phyloP scores from a whole-genome alignment of 2,888 invertebrate genomes.

The Unio delphinus region DNA sequence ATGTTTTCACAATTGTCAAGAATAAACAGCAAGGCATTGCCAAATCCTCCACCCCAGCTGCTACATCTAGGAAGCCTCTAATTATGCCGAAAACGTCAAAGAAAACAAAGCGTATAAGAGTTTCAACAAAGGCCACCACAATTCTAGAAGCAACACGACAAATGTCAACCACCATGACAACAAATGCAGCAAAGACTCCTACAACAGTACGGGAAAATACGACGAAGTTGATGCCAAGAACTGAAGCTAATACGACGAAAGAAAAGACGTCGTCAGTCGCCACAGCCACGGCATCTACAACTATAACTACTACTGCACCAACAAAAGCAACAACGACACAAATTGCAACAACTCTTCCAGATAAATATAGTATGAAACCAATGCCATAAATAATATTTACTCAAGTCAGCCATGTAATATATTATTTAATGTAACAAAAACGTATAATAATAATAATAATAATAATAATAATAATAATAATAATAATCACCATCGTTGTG shows the following conservation, averaged over 20 bases:
- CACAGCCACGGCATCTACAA: conserved; percentile 1
- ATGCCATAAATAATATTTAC: too few species aligned
- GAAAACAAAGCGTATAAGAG: not conserved
- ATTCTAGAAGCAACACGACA: not conserved
- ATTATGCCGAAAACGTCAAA: too few species aligned
- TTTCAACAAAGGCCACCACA: not conserved
- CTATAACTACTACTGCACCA: not conserved
- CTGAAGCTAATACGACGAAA: conserved; percentile 10
- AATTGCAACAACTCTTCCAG: too few species aligned
- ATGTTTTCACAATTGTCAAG: not conserved
- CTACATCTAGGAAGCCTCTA: not conserved
- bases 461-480: too few species aligned
- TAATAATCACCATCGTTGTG: too few species aligned
- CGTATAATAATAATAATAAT: too few species aligned
- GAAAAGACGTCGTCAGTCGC: not conserved
- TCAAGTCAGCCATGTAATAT: too few species aligned
- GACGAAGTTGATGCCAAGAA: conserved; percentile 2
- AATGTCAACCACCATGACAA: not conserved
- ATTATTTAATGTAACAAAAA: too few species aligned
- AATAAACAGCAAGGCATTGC: not conserved
- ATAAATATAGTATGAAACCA: too few species aligned
- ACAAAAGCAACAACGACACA: too few species aligned
- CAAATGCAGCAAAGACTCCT: conserved; percentile 2
- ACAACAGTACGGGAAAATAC: not conserved
- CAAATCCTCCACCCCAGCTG: not conserved